Percentiles rank a stretch among this genome's conserved stretches.
phyloP scores from a whole-genome alignment of 2,113 vertebrate genomes.

The Clarias gariepinus region DNA sequence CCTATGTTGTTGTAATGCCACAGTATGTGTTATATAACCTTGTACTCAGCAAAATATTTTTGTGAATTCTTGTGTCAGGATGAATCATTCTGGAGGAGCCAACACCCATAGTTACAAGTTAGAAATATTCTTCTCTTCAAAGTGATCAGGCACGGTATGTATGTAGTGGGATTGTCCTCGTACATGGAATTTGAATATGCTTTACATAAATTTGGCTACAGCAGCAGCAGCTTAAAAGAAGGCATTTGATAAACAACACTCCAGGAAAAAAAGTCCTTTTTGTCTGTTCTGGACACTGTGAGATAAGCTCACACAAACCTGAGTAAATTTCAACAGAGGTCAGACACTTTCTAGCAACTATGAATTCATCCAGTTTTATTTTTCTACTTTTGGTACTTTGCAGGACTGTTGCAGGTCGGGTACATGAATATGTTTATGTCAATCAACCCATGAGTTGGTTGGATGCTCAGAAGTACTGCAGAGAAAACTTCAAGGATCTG shows the following conservation, averaged over 20 bases:
- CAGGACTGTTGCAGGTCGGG: not conserved
- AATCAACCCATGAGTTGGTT: not conserved
- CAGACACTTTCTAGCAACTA: not conserved
- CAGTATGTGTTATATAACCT: too few relatives aligned
- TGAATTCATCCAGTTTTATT: not conserved
- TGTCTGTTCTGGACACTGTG: too few relatives aligned
- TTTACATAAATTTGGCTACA: not conserved
- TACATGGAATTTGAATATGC: not conserved
- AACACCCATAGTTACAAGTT: too few relatives aligned
- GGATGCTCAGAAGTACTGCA: conserved; percentile 10
- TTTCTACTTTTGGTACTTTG: not conserved
- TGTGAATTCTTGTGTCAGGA: too few relatives aligned
- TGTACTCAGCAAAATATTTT: too few relatives aligned
- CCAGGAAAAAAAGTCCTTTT: not conserved
- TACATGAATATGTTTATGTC: not conserved
- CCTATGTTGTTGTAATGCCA: too few relatives aligned
- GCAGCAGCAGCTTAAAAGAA: not conserved
- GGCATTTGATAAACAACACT: not conserved
- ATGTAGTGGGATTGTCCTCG: too few relatives aligned
- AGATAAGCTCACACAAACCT: too few relatives aligned
- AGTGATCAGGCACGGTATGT: too few relatives aligned
- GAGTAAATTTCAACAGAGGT: not conserved
- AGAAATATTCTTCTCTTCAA: too few relatives aligned
- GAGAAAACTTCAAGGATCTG: not conserved
- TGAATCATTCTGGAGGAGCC: too few relatives aligned